Base-by-base conservation (phyloP, 2,113 vertebrate species). In the Xiphophorus maculatus region DNA sequence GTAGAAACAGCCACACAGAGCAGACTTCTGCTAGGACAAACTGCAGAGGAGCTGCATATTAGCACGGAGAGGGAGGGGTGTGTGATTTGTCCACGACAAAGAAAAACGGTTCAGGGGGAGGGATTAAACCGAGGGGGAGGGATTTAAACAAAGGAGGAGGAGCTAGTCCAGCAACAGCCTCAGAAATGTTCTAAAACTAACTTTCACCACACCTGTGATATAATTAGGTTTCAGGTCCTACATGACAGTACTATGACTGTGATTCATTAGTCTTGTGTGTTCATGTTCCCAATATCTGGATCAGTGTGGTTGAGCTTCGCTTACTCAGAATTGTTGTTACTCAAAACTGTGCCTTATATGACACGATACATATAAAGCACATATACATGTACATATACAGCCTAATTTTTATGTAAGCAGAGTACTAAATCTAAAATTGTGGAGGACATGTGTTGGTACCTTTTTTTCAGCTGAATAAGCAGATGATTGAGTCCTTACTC, bases 101-200 rank as follows among this genome's bases (percentile, higher is more conserved):
- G 51, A 63, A 58, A 81, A 66, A 72, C 37, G 19, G 66, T 44
- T 29, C 37, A 66, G 82, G 73, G 84, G 88, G 87, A 76, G 90
- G 86, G 81, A 17, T n/a, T 62, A 3, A 67, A 27, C 11, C 4
- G 8, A 82, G 74, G 80, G 88, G 87, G 44, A 48, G 77, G 90
- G 86, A 79, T 12, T 72, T 15, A 80, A 0, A 68, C 1, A 5
- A n/a, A 68, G 79, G 44, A 64, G 93, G 90, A 77, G 93, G 92
- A 85, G 90, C 70, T 73, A 74, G 19, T 3, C 1, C 13, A 72
- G 79, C 71, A 69, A 77, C 73, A 70, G 72, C 12, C 25, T 62
- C n/a, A 73, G 73, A 67, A 71, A 42, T 28, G 32, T 67, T 76
- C 37, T 51, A 70, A 28, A 81, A 65, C 60, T 63, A 63, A 33